These are phyloP conservation scores for cat (Felis catus) DNA, from an alignment of 2,113 vertebrate species.

Conservation along the genomic window F.catus_Fca126_mat1.0 CM031425.1:22157001-22157500, in stretches of 20 bases:
- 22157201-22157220: conserved; percentile 51
- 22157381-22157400: conserved; percentile 33
- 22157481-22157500: conserved; percentile 77
- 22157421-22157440: conserved; percentile 78
- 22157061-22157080: fast-evolving
- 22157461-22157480: conserved; percentile 80
- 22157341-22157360: conserved; percentile 62
- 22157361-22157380: conserved; percentile 66
- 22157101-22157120: fast-evolving
- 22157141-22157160: neutral
- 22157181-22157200: neutral
- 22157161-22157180: neutral
- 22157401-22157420: conserved; percentile 78
- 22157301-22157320: conserved; percentile 55
- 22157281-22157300: neutral
- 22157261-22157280: conserved; percentile 24
- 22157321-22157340: conserved; percentile 65
- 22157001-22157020: neutral
- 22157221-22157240: conserved; percentile 55
- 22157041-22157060: fast-evolving
- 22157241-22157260: conserved; percentile 44
- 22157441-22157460: conserved; percentile 78
- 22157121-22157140: neutral
- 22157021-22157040: neutral
- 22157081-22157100: neutral